phyloP scores from a whole-genome alignment of 2,888 invertebrate species.

The Torymus aiolomorphi region DNA sequence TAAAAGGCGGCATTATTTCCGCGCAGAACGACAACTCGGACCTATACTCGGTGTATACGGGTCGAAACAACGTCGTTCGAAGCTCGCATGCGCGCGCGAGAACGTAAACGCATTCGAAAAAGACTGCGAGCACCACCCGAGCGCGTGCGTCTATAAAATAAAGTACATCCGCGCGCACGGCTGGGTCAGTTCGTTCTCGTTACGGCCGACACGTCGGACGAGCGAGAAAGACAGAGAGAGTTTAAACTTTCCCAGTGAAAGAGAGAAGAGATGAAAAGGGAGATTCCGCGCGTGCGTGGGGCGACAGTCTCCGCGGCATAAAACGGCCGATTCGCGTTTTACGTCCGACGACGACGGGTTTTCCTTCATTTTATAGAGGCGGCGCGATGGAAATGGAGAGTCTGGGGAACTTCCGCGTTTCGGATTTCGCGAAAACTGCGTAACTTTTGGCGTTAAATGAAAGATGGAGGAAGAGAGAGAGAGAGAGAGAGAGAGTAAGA shows the following conservation, averaged over 20 bases:
- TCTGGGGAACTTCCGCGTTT: background rate
- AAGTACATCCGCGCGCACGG: background rate
- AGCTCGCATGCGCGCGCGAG: too few relatives aligned
- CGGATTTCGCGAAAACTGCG: background rate
- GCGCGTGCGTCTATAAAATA: constrained; percentile 1
- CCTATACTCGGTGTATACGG: too few relatives aligned
- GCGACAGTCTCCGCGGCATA: background rate
- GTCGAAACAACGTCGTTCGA: too few relatives aligned
- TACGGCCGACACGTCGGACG: background rate
- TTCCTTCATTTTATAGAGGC: constrained; percentile 34
- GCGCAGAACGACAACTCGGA: too few relatives aligned
- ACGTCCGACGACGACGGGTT: constrained; percentile 31
- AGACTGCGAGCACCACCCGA: background rate
- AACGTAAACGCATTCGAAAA: constrained; percentile 18
- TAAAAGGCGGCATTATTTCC: too few relatives aligned
- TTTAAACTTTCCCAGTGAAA: background rate
- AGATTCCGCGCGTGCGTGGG: background rate
- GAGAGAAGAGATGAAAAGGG: background rate
- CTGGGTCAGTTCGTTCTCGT: constrained; percentile 24
- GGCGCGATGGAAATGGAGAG: too few relatives aligned
- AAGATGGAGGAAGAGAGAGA: background rate
- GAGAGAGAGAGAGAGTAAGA: background rate
- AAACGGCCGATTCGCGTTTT: constrained; percentile 36
- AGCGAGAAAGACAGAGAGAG: background rate
- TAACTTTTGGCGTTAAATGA: background rate